Evolutionary conservation across 2,888 invertebrate species (phyloP).

Genomic region (Hypena proboscidalis): DNA sequence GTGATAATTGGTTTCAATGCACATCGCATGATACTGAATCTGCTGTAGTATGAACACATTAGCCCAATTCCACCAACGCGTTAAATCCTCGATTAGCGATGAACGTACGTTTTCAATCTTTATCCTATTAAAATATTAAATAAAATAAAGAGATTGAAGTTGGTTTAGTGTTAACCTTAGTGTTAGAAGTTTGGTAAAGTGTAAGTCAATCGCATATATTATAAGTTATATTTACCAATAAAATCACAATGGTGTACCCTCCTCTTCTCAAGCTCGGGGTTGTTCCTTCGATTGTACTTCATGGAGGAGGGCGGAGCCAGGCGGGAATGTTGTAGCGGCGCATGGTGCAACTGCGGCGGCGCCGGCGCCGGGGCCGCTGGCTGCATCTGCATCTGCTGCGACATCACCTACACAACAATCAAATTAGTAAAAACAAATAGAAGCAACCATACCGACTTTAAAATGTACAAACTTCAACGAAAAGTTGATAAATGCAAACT

Average conservation of each 20-base stretch:
- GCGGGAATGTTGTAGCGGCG: constrained; percentile 61
- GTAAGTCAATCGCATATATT: too few species aligned
- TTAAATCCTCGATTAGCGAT: too few species aligned
- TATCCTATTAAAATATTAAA: neutral
- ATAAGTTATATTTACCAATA: constrained; percentile 92
- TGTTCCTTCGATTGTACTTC: constrained; percentile 97
- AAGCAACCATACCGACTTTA: too few species aligned
- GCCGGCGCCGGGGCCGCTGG: constrained; percentile 47
- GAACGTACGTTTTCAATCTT: neutral
- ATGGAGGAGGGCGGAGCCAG: constrained; percentile 70
- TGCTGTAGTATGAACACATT: too few species aligned
- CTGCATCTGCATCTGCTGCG: constrained; percentile 59
- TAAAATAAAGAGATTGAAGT: too few species aligned
- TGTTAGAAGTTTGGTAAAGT: too few species aligned
- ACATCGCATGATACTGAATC: too few species aligned
- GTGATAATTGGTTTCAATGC: too few species aligned
- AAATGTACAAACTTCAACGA: too few species aligned
- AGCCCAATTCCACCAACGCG: too few species aligned
- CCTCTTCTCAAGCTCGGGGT: constrained; percentile 97
- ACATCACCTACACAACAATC: constrained; percentile 51
- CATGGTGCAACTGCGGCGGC: constrained; percentile 44
- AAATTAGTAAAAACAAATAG: neutral
- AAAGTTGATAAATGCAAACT: too few species aligned
- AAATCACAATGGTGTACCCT: constrained; percentile 98
- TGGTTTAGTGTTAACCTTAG: too few species aligned